A percentile compares a stretch with the other conserved stretches of the same genome.
phyloP scores from a whole-genome alignment of 2,888 invertebrate genomes.

The Torymus texanus region DNA sequence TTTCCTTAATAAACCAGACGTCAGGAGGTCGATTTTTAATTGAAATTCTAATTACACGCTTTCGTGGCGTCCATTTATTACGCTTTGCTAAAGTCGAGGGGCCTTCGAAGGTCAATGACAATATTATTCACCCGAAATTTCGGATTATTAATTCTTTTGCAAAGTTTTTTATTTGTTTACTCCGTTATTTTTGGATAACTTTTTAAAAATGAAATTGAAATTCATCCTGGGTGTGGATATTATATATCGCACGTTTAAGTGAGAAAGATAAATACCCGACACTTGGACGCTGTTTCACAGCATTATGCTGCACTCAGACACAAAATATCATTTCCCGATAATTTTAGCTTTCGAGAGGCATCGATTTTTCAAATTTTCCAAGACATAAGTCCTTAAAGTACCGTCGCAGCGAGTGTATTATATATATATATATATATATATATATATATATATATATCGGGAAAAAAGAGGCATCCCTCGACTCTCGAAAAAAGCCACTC shows the following conservation, averaged over 20 bases:
- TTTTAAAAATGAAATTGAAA: too few species aligned
- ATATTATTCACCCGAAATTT: neutral
- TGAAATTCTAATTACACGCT: slow-evolving; percentile 54
- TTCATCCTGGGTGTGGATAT: too few species aligned
- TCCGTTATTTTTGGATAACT: too few species aligned
- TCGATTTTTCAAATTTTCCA: slow-evolving; percentile 40
- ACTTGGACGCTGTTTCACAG: too few species aligned
- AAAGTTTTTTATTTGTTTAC: neutral
- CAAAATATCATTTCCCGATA: neutral
- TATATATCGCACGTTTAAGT: too few species aligned
- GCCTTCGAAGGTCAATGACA: slow-evolving; percentile 14
- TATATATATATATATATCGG: too few species aligned
- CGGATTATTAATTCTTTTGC: slow-evolving; percentile 8
- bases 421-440: too few species aligned
- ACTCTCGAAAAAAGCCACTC: slow-evolving; percentile 40
- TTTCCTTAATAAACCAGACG: slow-evolving; percentile 29
- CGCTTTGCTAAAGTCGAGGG: slow-evolving; percentile 14
- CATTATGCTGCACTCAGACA: too few species aligned
- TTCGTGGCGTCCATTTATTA: slow-evolving; percentile 16
- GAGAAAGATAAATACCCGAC: too few species aligned
- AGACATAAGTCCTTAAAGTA: neutral
- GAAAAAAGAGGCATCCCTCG: slow-evolving; percentile 37
- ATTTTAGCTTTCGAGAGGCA: neutral
- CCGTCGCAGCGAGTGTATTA: too few species aligned
- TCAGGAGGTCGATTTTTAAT: slow-evolving; percentile 46